A percentile compares a stretch with the other conserved stretches of the same genome.
Conservation (phyloP, 1,140 invertebrate species). For the Muscidifurax raptorellus region DNA sequence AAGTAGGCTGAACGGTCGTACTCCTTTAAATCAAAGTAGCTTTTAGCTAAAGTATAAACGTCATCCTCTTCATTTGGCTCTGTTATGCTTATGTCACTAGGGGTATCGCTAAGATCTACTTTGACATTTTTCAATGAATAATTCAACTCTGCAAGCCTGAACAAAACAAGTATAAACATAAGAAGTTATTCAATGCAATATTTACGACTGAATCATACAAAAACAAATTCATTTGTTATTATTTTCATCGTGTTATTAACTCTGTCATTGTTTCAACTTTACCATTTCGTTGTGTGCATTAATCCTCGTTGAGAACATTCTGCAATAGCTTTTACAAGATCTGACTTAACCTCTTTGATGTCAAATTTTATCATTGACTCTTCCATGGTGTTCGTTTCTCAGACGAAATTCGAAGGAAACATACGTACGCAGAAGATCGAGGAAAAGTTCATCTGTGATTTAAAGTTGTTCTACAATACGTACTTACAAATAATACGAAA, state of each 20-base stretch:
- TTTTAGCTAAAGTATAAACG: conserved; percentile 87
- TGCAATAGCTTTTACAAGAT: conserved; percentile 80
- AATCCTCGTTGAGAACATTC: conserved; percentile 85
- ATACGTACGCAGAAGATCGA: background rate
- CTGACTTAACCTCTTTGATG: conserved; percentile 80
- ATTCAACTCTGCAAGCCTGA: conserved; percentile 88
- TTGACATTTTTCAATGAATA: conserved; percentile 83
- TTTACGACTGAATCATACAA: background rate
- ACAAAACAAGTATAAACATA: conserved; percentile 15
- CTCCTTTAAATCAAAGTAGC: conserved; percentile 94
- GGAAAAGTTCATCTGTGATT: background rate
- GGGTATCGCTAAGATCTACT: conserved; percentile 70
- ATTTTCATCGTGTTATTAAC: too few relatives aligned
- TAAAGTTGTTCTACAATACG: background rate
- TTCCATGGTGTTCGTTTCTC: conserved; percentile 22
- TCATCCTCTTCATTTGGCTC: conserved; percentile 79
- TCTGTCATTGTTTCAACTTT: conserved; percentile 32
- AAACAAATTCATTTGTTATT: background rate
- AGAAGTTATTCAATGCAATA: background rate
- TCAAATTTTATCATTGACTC: conserved; percentile 73
- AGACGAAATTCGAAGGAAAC: background rate
- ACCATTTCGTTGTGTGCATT: conserved; percentile 86
- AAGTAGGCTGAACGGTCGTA: conserved; percentile 94
- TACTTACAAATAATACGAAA: background rate
- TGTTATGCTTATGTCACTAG: conserved; percentile 66